These are phyloP conservation scores for Siniperca knerii DNA, from an alignment of 2,113 vertebrate species.

Conservation along the genomic window DNA sequence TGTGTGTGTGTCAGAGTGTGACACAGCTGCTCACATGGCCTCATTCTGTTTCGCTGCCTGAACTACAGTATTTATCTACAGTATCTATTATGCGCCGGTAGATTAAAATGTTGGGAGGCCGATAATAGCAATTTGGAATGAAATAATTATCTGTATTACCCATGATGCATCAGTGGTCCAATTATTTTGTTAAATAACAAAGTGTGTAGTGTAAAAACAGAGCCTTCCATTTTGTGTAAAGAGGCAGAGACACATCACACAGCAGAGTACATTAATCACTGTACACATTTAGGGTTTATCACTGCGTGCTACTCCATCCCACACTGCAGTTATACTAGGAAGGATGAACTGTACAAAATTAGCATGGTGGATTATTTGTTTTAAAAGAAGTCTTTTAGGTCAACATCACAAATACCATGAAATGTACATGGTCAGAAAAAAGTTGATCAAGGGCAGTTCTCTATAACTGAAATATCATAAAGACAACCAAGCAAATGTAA, in stretches of 20 bases:
- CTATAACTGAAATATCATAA: not conserved
- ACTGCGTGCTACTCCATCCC: not conserved
- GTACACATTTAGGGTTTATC: not conserved
- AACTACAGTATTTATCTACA: slow-evolving; percentile 9
- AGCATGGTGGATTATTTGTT: not conserved
- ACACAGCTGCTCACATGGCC: slow-evolving; percentile 14
- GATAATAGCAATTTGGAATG: slow-evolving; percentile 20
- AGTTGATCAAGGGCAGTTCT: not conserved
- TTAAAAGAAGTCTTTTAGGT: not conserved
- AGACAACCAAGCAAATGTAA: not conserved
- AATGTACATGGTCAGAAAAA: not conserved
- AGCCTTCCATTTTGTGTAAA: not conserved
- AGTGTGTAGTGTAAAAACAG: not conserved
- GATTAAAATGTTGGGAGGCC: slow-evolving; percentile 6
- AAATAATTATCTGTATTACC: slow-evolving; percentile 3
- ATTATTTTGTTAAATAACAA: not conserved
- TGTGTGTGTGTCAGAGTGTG: slow-evolving; percentile 2
- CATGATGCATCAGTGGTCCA: not conserved
- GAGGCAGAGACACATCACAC: not conserved
- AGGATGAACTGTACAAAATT: too few relatives aligned
- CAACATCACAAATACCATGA: not conserved
- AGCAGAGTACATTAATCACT: not conserved
- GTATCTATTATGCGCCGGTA: slow-evolving; percentile 16
- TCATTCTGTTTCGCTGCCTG: slow-evolving; percentile 1
- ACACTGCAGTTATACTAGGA: not conserved